Evolutionary conservation across 2,113 vertebrate species (phyloP).

Genomic region (Paramormyrops kingsleyae): DNA sequence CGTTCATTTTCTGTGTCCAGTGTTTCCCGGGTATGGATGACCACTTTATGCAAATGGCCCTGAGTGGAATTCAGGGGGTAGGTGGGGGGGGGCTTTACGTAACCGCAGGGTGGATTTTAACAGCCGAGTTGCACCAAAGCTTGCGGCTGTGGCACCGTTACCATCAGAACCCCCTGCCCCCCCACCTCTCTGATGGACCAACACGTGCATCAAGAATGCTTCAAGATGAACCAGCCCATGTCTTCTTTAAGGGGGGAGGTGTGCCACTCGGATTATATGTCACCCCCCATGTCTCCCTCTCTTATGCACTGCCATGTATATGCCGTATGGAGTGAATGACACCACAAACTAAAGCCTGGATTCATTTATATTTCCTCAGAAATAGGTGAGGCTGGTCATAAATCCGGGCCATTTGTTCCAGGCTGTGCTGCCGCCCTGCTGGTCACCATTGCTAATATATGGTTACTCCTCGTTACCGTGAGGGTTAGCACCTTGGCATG

Average conservation of each 20-base stretch:
- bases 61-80: background rate
- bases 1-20: background rate
- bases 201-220: background rate
- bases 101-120: background rate
- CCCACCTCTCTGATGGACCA: background rate
- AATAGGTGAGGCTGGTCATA: background rate
- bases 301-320: background rate
- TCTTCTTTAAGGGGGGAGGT: background rate
- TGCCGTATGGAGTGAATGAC: background rate
- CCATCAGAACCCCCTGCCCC: background rate
- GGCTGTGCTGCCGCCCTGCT: background rate
- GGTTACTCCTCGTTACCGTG: background rate
- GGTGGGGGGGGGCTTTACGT: background rate
- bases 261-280: background rate
- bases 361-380: background rate
- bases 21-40: background rate
- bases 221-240: background rate
- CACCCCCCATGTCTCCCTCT: background rate
- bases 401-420: background rate
- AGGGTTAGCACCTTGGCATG: background rate
- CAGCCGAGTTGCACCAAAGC: background rate
- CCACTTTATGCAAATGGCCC: constrained; percentile 8
- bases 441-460: background rate
- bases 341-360: background rate
- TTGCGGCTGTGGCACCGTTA: background rate